These are phyloP conservation scores for Dipus sagitta DNA, from an alignment of 2,797 vertebrate species.

Conservation along the genomic window DNA sequence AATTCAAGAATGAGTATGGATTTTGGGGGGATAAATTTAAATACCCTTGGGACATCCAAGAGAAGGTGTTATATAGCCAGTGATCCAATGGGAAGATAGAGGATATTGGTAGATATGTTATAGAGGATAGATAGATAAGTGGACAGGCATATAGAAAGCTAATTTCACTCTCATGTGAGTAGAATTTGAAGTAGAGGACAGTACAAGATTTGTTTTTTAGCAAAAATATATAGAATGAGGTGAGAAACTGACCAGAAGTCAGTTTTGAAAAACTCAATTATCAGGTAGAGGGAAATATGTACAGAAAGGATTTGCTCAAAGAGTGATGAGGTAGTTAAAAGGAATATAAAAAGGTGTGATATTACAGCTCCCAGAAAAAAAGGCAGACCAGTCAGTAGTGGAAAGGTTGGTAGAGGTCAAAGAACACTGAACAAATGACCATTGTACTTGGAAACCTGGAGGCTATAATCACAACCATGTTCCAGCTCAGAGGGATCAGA, in stretches of 20 bases:
- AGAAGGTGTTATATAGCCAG: background rate
- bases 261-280: background rate
- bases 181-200: constrained; percentile 12
- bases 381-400: background rate
- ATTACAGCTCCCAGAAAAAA: background rate
- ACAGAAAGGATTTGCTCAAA: constrained; percentile 15
- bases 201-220: background rate
- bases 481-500: background rate
- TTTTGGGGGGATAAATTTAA: constrained; percentile 8
- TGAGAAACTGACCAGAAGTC: background rate
- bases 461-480: background rate
- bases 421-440: background rate
- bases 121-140: background rate
- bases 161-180: background rate
- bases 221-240: background rate
- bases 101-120: background rate
- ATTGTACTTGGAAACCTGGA: background rate
- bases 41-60: background rate
- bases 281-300: background rate
- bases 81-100: background rate
- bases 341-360: background rate
- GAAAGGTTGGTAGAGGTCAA: background rate
- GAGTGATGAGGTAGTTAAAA: background rate
- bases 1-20: background rate
- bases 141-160: background rate